Base-by-base conservation (phyloP, 1,140 invertebrate species). In the Saxidomus purpurata region DNA sequence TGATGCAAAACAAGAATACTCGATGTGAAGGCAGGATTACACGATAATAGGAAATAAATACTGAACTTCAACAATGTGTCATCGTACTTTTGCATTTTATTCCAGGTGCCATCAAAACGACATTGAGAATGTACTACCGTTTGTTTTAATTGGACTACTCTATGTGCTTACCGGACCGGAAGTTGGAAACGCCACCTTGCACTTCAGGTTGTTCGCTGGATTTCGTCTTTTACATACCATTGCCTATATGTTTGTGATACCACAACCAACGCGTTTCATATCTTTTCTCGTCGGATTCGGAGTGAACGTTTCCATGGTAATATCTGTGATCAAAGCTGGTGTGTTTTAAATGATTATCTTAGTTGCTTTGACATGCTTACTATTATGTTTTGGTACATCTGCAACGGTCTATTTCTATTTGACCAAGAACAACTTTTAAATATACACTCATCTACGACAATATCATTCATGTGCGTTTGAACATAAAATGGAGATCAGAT, bases 101-200 rank as follows among this genome's bases (percentile, higher is more conserved):
- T 87, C 55, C 89, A 97, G 97, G 90, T 97, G 97, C 28, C 97
- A 97, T 93, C 94, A 96, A 59, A 97, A 97, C 92, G 97, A 97
- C 92, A 88, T 97, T 85, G 97, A 97, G 93, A 97, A 97, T 91
- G 96, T 97, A 87, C 92, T 97, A 6, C 95, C 97, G 6, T 97
- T 97, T 95, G 96, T 97, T 15, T 90, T 96, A 0, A 94, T 97
- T 59, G 97, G 96, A 1, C 95, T 96, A 0, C 87, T 97, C 0
- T 97, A 97, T 94, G 93, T 97, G 0, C 92, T 96, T 59, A 97
- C 97, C 0, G 95, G 96, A 69, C 97, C 97, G 34, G 90, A 93
- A 6, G 61, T 94, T 11, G 95, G 90, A 11, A 55, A 96, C n/a
- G 97, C 97, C 40, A 94, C 95, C 28, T 94, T 95, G n/a, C 93